Conservation (phyloP, 2,888 invertebrate genomes). For the Cheilosia impressa region DNA sequence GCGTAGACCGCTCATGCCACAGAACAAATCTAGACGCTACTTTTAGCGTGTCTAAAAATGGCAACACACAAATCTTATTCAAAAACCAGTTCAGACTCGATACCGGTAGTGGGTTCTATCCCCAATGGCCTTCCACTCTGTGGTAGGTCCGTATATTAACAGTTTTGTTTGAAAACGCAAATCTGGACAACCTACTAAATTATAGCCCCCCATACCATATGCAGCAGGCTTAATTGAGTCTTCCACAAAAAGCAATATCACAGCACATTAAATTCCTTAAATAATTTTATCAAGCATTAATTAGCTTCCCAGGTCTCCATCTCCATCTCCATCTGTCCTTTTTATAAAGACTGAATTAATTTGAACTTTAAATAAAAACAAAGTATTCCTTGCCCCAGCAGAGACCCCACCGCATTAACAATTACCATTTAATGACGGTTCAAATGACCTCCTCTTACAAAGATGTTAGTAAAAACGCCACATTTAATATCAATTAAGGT, state of each 20-base stretch:
- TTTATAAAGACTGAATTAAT: slow-evolving; percentile 39
- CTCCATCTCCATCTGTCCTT: background rate
- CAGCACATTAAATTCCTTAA: background rate
- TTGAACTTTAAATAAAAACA: slow-evolving; percentile 41
- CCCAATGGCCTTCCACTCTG: no score
- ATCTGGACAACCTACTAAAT: no score
- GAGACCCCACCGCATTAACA: slow-evolving; percentile 27
- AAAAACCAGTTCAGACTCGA: no score
- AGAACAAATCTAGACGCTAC: no score
- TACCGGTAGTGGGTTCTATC: no score
- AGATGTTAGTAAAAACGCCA: slow-evolving; percentile 44
- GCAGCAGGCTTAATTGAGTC: background rate
- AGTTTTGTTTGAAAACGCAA: no score
- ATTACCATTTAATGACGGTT: slow-evolving; percentile 57
- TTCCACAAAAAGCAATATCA: background rate
- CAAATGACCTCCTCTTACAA: slow-evolving; percentile 42
- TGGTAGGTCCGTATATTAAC: no score
- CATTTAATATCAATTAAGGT: slow-evolving; percentile 75
- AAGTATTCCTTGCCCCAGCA: slow-evolving; percentile 32
- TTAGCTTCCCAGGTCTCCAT: slow-evolving; percentile 3
- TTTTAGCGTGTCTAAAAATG: no score
- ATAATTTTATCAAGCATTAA: slow-evolving; percentile 31
- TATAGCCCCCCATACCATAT: no score
- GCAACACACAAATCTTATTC: no score
- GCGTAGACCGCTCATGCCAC: no score